Base-by-base conservation (phyloP, 2,888 invertebrate genomes). In the Cryptocheilus praepositus region DNA sequence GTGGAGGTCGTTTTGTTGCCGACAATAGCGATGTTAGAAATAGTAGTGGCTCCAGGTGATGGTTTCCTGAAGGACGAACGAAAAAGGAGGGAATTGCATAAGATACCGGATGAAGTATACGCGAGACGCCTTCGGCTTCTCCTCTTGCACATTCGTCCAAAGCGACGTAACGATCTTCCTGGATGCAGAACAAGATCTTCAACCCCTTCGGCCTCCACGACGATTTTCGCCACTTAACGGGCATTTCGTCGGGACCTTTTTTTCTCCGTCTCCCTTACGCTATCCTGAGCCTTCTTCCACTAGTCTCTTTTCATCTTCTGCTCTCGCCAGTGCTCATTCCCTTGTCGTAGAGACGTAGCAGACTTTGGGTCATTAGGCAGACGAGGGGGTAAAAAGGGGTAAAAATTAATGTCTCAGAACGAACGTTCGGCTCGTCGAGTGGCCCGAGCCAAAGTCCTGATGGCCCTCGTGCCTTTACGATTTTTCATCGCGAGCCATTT, bases 321-420 rank as follows among this genome's bases (percentile, higher is more conserved):
- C 19, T 54, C 58, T 62, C 51, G 64, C 44, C 19, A 8, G 18
- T 45, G 18, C 36, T 36, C 36, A 11, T 11, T 49, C 49, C 49
- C n/a, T 16, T 13, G n/a, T 61, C 54, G 77, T 19, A 62, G 75
- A 62, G 68, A 36, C 36, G 70, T 73, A 72, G 71, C 74, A 64
- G 77, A 78, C 70, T 71, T 81, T 82, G 88, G 85, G 87, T 88
- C 88, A 88, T 88, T 88, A 87, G 87, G 85, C 85, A 87, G 56
- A 36, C 44, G 49, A 18, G 75, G 69, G 64, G 71, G 70, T 70
- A 78, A 71, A 74, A 80, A 85, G 85, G 87, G 86, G 85, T 85
- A 88, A 88, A 88, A 88, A 88, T 88, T 88, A 88, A 88, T 88
- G 88, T 88, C 86, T 88, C 85, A 87, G 88, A 88, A 88, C 85